Percentiles rank a stretch among this genome's conserved stretches.
phyloP scores from a whole-genome alignment of 2,888 invertebrate genomes.

The Dasypogon diadema region DNA sequence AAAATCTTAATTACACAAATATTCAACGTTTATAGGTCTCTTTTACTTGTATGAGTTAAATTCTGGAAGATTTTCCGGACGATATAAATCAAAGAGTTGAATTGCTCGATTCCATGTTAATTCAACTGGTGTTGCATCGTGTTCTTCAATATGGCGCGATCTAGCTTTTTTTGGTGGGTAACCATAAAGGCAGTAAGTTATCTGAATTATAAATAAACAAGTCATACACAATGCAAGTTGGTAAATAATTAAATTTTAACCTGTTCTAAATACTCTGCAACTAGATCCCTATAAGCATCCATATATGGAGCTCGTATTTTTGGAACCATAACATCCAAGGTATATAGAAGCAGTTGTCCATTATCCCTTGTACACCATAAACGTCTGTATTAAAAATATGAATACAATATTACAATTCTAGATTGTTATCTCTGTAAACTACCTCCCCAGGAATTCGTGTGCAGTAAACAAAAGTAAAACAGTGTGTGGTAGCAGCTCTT shows the following conservation, averaged over 20 bases:
- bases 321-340: slow-evolving; percentile 80
- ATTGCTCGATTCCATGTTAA: slow-evolving; percentile 81
- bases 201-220: slow-evolving; percentile 58
- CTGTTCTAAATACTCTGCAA: slow-evolving; percentile 87
- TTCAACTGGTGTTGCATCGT: slow-evolving; percentile 77
- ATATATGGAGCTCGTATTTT: slow-evolving; percentile 76
- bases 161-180: slow-evolving; percentile 80
- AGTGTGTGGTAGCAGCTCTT: slow-evolving; percentile 76
- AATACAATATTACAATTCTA: slow-evolving; percentile 45
- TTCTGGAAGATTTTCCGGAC: slow-evolving; percentile 82
- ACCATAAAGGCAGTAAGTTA: slow-evolving; percentile 85
- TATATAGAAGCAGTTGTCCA: slow-evolving; percentile 83
- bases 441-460: slow-evolving; percentile 84
- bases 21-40: too few species aligned
- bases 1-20: too few species aligned
- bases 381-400: too few species aligned
- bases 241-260: too few species aligned
- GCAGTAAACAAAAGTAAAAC: slow-evolving; percentile 83
- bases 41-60: slow-evolving; percentile 77
- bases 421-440: slow-evolving; percentile 55
- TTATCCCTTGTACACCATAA: slow-evolving; percentile 84
- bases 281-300: slow-evolving; percentile 75
- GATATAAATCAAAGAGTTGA: slow-evolving; percentile 84
- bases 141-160: slow-evolving; percentile 69
- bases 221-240: not conserved